Conservation (phyloP, 1,140 invertebrate species). For the Parapsyche elsis region DNA sequence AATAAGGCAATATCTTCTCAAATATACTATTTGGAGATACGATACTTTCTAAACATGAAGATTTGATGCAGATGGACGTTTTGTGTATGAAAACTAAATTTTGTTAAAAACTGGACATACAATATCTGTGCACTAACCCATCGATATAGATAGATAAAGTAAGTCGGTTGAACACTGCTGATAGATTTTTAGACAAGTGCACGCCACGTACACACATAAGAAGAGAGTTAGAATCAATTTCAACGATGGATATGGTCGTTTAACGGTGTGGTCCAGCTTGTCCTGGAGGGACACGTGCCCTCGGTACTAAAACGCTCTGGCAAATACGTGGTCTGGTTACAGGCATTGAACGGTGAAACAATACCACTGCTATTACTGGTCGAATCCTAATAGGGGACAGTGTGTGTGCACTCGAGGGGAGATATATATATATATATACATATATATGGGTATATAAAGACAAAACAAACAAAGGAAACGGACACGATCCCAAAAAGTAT, state of each 20-base stretch:
- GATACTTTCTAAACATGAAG: too few relatives aligned
- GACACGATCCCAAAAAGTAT: background rate
- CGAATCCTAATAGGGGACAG: constrained; percentile 23
- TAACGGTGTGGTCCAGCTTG: background rate
- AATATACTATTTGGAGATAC: too few relatives aligned
- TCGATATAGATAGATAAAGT: too few relatives aligned
- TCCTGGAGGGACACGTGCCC: constrained; percentile 32
- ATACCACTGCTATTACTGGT: constrained; percentile 25
- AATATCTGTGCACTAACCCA: too few relatives aligned
- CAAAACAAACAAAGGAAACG: background rate
- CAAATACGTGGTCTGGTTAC: constrained; percentile 44
- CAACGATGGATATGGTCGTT: background rate
- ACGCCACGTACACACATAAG: background rate
- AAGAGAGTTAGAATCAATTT: constrained; percentile 8
- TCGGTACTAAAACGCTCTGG: constrained; percentile 36
- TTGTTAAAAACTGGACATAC: too few relatives aligned
- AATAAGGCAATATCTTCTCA: too few relatives aligned
- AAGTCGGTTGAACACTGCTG: too few relatives aligned
- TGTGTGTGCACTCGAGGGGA: background rate
- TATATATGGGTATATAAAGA: background rate
- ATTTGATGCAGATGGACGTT: too few relatives aligned
- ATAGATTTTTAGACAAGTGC: too few relatives aligned
- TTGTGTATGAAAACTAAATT: too few relatives aligned
- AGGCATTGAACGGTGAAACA: constrained; percentile 15
- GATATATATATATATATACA: background rate